Evolutionary conservation across 2,888 invertebrate species (phyloP).

Genomic region (Melanargia galathea): DNA sequence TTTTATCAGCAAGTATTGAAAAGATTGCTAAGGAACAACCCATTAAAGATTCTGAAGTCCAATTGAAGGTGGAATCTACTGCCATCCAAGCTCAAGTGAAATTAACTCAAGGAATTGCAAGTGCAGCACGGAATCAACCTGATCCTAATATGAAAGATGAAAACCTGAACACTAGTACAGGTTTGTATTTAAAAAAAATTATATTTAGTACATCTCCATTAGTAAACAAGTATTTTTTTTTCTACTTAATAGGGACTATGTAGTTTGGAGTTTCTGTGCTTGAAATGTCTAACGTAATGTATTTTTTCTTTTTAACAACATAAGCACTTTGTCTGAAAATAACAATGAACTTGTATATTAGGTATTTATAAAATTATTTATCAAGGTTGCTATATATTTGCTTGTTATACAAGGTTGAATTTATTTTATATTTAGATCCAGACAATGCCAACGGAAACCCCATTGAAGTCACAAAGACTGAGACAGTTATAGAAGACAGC

Average conservation of each 20-base stretch:
- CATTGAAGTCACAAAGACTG: conserved; percentile 57
- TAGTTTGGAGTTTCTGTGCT: too few relatives aligned
- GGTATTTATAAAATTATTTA: too few relatives aligned
- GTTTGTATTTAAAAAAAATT: conserved; percentile 49
- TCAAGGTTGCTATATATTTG: too few relatives aligned
- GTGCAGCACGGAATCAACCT: conserved; percentile 64
- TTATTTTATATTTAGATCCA: conserved; percentile 53
- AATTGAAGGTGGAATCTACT: conserved; percentile 58
- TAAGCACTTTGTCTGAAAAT: background rate
- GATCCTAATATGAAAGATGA: conserved; percentile 77
- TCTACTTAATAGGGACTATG: too few relatives aligned
- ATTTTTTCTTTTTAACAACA: background rate
- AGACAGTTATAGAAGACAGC: conserved; percentile 67
- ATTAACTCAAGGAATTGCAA: conserved; percentile 72
- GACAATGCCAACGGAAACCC: conserved; percentile 73
- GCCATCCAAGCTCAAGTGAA: conserved; percentile 75
- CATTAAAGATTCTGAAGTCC: conserved; percentile 43
- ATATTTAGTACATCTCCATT: conserved; percentile 14
- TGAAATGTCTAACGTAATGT: too few relatives aligned
- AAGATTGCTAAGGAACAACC: conserved; percentile 67
- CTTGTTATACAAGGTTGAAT: background rate
- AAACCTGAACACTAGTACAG: conserved; percentile 71
- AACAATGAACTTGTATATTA: too few relatives aligned
- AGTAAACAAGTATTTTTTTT: too few relatives aligned
- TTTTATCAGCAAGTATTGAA: conserved; percentile 72